Percentiles rank a stretch among this genome's conserved stretches.
These are phyloP conservation scores for Apocheima hispidaria DNA, from an alignment of 2,888 invertebrate species.

Conservation along the genomic window DNA sequence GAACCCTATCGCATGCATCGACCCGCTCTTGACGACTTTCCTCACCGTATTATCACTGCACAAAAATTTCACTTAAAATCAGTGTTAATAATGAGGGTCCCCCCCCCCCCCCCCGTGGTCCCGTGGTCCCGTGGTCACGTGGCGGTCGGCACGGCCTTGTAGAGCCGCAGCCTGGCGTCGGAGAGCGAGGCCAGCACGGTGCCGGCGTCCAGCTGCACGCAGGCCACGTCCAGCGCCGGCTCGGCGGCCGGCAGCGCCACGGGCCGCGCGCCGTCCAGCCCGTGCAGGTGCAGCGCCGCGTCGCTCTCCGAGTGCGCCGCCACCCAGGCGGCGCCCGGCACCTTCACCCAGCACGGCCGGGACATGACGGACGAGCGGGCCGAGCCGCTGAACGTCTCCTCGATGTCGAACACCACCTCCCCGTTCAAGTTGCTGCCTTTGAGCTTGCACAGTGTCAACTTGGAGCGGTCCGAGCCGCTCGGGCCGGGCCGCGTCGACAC, in stretches of 20 bases:
- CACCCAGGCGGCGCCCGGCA: constrained; percentile 87
- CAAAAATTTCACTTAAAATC: constrained; percentile 3
- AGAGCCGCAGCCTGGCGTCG: constrained; percentile 88
- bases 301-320: constrained; percentile 92
- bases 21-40: too few relatives aligned
- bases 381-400: constrained; percentile 89
- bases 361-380: constrained; percentile 89
- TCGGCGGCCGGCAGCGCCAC: constrained; percentile 87
- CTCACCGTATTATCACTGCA: too few relatives aligned
- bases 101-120: too few relatives aligned
- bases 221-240: constrained; percentile 89
- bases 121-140: too few relatives aligned
- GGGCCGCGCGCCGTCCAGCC: constrained; percentile 77
- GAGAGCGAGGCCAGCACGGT: constrained; percentile 88
- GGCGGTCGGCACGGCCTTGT: constrained; percentile 75
- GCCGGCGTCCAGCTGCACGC: constrained; percentile 83
- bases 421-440: constrained; percentile 67
- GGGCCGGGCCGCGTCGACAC: constrained; percentile 89
- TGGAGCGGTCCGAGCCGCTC: constrained; percentile 69
- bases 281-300: constrained; percentile 88
- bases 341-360: constrained; percentile 87
- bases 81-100: not conserved
- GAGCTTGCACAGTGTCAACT: constrained; percentile 75
- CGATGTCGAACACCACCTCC: constrained; percentile 82
- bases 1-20: too few relatives aligned